Evolutionary conservation across 2,113 vertebrate genomes (phyloP).

Genomic region (Silurus asotus): DNA sequence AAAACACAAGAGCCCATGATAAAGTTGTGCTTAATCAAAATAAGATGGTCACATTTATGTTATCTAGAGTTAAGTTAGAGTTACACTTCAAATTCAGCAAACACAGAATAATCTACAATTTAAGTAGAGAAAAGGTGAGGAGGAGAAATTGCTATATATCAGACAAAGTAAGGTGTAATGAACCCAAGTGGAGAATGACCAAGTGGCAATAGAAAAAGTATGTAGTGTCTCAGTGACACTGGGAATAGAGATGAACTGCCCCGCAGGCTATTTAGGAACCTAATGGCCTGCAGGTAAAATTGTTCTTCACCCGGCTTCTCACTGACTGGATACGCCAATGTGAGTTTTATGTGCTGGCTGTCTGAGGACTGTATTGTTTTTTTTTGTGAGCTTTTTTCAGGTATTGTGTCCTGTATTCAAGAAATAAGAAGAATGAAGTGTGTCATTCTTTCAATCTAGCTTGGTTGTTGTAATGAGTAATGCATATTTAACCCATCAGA

Average conservation of each 20-base stretch:
- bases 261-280: not conserved
- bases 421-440: too few relatives aligned
- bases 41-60: not conserved
- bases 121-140: not conserved
- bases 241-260: constrained; percentile 1
- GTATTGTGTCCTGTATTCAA: not conserved
- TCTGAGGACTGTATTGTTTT: not conserved
- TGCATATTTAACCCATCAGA: not conserved
- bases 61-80: not conserved
- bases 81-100: too few relatives aligned
- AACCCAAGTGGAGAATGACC: not conserved
- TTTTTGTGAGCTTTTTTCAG: not conserved
- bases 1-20: not conserved
- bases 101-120: not conserved
- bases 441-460: not conserved
- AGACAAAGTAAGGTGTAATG: not conserved
- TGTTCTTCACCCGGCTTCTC: not conserved
- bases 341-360: not conserved
- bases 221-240: not conserved
- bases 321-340: not conserved
- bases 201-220: not conserved
- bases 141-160: not conserved
- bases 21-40: not conserved
- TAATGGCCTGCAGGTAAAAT: not conserved
- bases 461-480: not conserved